Percentiles rank a stretch among this genome's conserved stretches.
Conservation (phyloP, 1,140 invertebrate genomes). For the Helicoverpa armigera region DNA sequence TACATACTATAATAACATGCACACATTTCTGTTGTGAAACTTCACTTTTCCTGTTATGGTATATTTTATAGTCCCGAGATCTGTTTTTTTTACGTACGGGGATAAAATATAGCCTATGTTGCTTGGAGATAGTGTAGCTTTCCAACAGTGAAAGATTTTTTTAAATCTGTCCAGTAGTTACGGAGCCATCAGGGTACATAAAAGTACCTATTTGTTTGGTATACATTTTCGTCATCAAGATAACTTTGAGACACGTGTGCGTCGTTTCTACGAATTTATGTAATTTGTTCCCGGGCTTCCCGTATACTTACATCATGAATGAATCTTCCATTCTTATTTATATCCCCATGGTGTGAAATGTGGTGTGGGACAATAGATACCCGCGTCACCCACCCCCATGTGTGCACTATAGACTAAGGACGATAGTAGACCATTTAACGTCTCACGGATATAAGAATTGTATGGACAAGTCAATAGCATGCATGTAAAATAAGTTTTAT, state of each 20-base stretch:
- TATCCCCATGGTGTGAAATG: conserved; percentile 60
- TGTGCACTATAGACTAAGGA: conserved; percentile 64
- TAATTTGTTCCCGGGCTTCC: not conserved
- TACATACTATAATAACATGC: too few relatives aligned
- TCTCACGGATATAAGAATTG: conserved; percentile 56
- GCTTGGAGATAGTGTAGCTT: too few relatives aligned
- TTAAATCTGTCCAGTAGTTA: too few relatives aligned
- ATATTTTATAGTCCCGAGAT: too few relatives aligned
- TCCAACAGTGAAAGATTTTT: too few relatives aligned
- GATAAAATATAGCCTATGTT: too few relatives aligned
- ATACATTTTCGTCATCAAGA: not conserved
- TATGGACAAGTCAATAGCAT: conserved; percentile 28
- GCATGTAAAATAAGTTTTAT: not conserved
- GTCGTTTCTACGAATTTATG: not conserved
- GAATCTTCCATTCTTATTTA: conserved; percentile 42
- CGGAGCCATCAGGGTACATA: too few relatives aligned
- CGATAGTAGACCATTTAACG: conserved; percentile 60
- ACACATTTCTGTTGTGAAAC: too few relatives aligned
- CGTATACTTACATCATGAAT: conserved; percentile 30
- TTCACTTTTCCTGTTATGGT: too few relatives aligned
- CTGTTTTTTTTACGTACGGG: too few relatives aligned
- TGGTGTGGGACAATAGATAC: conserved; percentile 66
- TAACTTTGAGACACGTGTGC: not conserved
- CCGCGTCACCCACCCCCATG: conserved; percentile 72
- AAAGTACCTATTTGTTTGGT: not conserved